Base-by-base conservation (phyloP, 2,113 vertebrate species). In the Brachypteracias leptosomus region DNA sequence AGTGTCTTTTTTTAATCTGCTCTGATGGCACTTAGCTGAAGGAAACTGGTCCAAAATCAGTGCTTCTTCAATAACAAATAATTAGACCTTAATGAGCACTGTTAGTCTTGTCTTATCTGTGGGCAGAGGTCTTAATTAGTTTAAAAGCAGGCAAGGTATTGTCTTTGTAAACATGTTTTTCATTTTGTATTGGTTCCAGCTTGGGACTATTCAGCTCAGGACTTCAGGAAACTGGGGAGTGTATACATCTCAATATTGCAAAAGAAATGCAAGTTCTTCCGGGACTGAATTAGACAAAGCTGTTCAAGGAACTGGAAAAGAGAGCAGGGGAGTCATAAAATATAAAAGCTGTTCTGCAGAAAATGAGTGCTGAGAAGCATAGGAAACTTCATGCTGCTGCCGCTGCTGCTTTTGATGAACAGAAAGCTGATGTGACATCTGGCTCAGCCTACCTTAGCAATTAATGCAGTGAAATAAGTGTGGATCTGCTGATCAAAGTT, bases 401-500 rank as follows among this genome's bases (percentile, higher is more conserved):
- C 83, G 38, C 16, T 73, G 58, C 77, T 96, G 57, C 61, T 88
- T 89, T 82, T 78, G 78, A 85, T 75, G 57, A 81, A 84, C 61
- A 74, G 68, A 84, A 94, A 77, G 55, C 63, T 84, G 80, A n/a
- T 51, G 80, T 84, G 84, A 84, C 84, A 92, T 78, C 93, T 93
- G 88, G 78, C 65, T 85, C 65, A 67, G 77, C 14, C 77, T 70
- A 74, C 83, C 61, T 78, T 67, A 66, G 51, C 85, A 89, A 78
- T 95, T 82, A 91, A 89, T 71, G 61, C 74, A 63, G 36, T 25
- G 35, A 28, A 82, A 4, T 85, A 85, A 85, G 16, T 68, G 78
- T 63, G 74, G 42, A 88, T 82, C n/a, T 78, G 61, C 82, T 93
- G 88, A 96, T 90, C 47, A 88, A 90, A 92, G 66, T n/a, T 71